These are phyloP conservation scores for Flabesymbios commensalis DNA, from an alignment of 2,888 invertebrate genomes.

Conservation along the genomic window DNA sequence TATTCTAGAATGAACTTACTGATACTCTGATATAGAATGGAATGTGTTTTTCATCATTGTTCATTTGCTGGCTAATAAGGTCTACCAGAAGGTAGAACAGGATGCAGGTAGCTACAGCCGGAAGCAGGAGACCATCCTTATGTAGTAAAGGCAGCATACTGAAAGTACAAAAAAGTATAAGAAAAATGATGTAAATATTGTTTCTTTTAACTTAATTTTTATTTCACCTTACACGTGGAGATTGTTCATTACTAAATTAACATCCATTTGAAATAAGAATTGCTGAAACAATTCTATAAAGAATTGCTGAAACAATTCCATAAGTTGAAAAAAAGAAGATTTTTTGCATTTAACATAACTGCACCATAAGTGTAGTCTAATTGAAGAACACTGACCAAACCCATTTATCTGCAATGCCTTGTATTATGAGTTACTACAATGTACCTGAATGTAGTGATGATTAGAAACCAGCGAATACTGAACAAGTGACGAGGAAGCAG, in stretches of 20 bases:
- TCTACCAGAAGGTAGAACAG: slow-evolving; percentile 64
- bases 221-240: background rate
- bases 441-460: slow-evolving; percentile 59
- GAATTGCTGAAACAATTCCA: too few species aligned
- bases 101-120: slow-evolving; percentile 49
- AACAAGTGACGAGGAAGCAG: slow-evolving; percentile 76
- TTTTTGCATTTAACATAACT: too few species aligned
- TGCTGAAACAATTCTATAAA: too few species aligned
- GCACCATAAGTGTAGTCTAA: background rate
- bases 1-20: background rate
- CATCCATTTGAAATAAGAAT: too few species aligned
- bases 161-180: slow-evolving; percentile 63
- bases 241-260: too few species aligned
- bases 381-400: background rate
- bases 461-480: slow-evolving; percentile 60
- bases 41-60: background rate
- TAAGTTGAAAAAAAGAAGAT: too few species aligned
- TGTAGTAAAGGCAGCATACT: slow-evolving; percentile 87
- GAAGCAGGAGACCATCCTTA: slow-evolving; percentile 74
- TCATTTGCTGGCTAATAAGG: background rate
- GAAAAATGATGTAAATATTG: background rate
- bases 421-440: background rate
- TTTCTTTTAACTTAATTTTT: background rate
- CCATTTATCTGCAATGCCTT: too few species aligned
- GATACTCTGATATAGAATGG: background rate